A percentile compares a stretch with the other conserved stretches of the same genome.
phyloP scores from a whole-genome alignment of 2,113 vertebrate genomes.

The Crocuta crocuta region DNA sequence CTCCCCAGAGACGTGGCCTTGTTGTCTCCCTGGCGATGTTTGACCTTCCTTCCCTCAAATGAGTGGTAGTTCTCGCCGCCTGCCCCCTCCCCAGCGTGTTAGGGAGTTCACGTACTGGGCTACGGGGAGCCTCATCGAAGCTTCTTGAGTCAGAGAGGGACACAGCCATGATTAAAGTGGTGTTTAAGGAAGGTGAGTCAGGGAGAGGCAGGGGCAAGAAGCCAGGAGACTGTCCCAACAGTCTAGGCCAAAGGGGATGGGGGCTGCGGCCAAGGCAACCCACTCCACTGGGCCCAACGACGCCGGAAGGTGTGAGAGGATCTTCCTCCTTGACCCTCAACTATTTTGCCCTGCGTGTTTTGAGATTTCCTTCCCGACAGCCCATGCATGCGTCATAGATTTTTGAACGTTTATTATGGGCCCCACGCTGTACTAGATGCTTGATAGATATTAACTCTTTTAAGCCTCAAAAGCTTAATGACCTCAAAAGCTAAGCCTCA shows the following conservation, averaged over 20 bases:
- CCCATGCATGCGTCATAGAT: neutral
- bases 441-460: neutral
- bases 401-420: neutral
- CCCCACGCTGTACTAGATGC: neutral
- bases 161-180: neutral
- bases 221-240: neutral
- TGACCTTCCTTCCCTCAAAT: neutral
- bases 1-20: neutral
- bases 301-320: neutral
- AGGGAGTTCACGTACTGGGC: neutral
- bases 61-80: neutral
- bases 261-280: neutral
- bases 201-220: neutral
- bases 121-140: neutral
- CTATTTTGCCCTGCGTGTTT: conserved; percentile 14
- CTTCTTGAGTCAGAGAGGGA: neutral
- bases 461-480: neutral
- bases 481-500: neutral
- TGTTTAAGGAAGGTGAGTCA: conserved; percentile 23
- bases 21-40: neutral
- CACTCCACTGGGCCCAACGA: neutral
- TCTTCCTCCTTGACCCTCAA: neutral
- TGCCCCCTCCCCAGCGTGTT: neutral
- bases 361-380: conserved; percentile 7
- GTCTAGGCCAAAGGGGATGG: neutral